phyloP scores from a whole-genome alignment of 1,140 invertebrate genomes.

The Harpegnathos saltator region DNA sequence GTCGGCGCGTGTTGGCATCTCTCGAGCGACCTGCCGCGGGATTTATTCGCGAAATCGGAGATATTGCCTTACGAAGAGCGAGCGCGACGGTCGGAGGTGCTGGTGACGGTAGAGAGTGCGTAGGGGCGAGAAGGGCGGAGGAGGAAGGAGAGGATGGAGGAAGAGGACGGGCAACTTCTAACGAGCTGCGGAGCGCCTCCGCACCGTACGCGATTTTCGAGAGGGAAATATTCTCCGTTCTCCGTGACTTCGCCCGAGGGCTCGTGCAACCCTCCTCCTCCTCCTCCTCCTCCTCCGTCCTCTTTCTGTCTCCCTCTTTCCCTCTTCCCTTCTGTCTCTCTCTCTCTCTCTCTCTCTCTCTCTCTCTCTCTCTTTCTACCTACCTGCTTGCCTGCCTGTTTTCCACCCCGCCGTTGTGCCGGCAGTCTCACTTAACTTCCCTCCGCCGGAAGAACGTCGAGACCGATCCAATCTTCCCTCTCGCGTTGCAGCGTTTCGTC shows the following conservation, averaged over 20 bases:
- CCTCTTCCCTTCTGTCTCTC: too few species aligned
- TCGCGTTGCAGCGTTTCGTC: neutral
- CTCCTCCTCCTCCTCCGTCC: too few species aligned
- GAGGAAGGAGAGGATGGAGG: neutral
- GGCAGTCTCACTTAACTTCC: conserved; percentile 39
- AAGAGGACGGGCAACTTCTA: conserved; percentile 39
- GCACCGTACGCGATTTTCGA: conserved; percentile 35
- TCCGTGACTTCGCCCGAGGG: conserved; percentile 24
- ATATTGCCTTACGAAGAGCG: neutral
- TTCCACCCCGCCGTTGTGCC: neutral
- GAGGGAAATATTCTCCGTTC: conserved; percentile 53
- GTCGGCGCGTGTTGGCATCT: conserved; percentile 3
- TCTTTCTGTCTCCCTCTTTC: too few species aligned
- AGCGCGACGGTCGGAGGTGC: neutral
- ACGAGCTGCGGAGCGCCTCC: conserved; percentile 30
- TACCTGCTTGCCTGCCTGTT: too few species aligned
- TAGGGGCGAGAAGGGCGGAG: too few species aligned
- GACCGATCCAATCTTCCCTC: conserved; percentile 64
- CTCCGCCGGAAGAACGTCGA: conserved; percentile 26
- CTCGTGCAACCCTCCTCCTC: neutral
- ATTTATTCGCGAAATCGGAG: conserved; percentile 28
- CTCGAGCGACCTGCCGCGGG: conserved; percentile 12
- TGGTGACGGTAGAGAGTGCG: too few species aligned
- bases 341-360: too few species aligned
- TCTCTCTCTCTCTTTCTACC: too few species aligned